Evolutionary conservation across 2,888 invertebrate genomes (phyloP).

Genomic region (Rapana venosa): DNA sequence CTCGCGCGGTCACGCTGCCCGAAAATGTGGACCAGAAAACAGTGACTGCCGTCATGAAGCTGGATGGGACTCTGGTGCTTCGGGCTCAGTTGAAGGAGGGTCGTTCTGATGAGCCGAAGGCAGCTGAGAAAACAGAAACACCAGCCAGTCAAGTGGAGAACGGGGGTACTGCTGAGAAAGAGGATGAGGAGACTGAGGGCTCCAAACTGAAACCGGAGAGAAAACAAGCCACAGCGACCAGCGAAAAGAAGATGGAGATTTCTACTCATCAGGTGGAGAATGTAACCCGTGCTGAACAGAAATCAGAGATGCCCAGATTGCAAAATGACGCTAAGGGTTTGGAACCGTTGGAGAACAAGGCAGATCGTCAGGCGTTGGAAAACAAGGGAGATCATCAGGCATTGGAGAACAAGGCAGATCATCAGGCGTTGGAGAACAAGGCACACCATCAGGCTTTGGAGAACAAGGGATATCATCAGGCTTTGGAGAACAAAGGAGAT

Average conservation of each 20-base stretch:
- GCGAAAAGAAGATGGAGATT: neutral
- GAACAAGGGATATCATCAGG: neutral
- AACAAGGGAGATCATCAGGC: no score
- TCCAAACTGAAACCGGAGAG: neutral
- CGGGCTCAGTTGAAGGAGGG: neutral
- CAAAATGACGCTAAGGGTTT: neutral
- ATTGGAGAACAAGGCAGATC: neutral
- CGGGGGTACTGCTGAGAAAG: neutral
- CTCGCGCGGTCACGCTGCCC: constrained; percentile 11
- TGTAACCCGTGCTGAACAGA: neutral
- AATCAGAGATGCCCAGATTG: neutral
- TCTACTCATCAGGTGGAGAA: neutral
- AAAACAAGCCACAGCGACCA: neutral
- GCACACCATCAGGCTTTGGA: neutral
- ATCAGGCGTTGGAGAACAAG: neutral
- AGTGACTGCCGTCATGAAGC: neutral
- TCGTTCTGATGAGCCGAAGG: neutral
- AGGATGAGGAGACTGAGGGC: neutral
- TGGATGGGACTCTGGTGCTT: constrained; percentile 4
- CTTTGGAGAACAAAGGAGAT: neutral
- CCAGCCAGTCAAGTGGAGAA: neutral
- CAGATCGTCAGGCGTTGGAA: neutral
- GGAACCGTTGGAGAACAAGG: neutral
- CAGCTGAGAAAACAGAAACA: neutral
- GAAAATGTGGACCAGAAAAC: constrained; percentile 8